Conservation (phyloP, 2,888 invertebrate species). For the Trypoxylon attenuatum region DNA sequence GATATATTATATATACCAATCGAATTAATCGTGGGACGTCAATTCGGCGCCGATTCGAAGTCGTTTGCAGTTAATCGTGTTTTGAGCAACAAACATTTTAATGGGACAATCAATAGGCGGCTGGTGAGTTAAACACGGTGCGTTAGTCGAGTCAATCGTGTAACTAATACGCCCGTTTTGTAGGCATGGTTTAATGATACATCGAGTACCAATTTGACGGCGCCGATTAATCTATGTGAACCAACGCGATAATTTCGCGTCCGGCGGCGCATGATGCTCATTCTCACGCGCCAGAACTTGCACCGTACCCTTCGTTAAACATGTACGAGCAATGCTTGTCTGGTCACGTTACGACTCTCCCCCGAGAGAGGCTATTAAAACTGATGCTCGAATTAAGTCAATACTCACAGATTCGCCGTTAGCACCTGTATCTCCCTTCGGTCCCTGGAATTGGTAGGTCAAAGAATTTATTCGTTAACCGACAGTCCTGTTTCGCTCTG, state of each 20-base stretch:
- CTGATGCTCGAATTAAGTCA: slow-evolving; percentile 48
- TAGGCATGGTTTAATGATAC: slow-evolving; percentile 2
- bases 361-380: slow-evolving; percentile 20
- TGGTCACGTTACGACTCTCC: slow-evolving; percentile 14
- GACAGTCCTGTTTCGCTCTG: no score
- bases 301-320: slow-evolving; percentile 7
- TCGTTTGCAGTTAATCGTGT: slow-evolving; percentile 1
- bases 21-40: not conserved
- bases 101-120: not conserved
- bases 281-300: slow-evolving; percentile 8
- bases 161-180: not conserved
- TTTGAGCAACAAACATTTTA: not conserved
- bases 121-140: slow-evolving; percentile 3
- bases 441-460: slow-evolving; percentile 80
- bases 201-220: slow-evolving; percentile 1
- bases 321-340: slow-evolving; percentile 6
- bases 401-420: slow-evolving; percentile 89
- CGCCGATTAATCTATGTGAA: slow-evolving; percentile 1
- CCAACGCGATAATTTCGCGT: not conserved
- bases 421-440: slow-evolving; percentile 91
- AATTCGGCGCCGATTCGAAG: not conserved
- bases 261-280: not conserved
- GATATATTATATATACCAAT: not conserved
- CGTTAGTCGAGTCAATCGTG: not conserved
- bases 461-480: slow-evolving; percentile 51